Evolutionary conservation across 2,113 vertebrate species (phyloP), one percentile per base, ranked within the genome.

Genomic region (Python bivittatus): DNA sequence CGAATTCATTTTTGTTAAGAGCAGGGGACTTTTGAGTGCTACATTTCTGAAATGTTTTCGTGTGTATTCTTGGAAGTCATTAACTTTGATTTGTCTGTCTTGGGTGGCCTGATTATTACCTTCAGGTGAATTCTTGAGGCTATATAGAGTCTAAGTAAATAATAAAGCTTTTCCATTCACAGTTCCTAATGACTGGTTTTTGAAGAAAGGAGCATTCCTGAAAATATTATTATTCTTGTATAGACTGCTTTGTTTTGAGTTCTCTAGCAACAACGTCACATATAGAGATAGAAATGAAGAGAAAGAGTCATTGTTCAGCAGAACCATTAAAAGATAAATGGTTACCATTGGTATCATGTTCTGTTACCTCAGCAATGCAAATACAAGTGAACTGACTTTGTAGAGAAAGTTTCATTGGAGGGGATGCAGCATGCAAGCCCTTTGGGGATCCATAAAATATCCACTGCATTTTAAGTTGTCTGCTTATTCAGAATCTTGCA

Each of bases 11-110:
- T 64, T 20, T 9, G n/a, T 53, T 54, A 86, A 57, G 44, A 20
- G 33, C 44, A 27, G 29, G n/a, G 91, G 68, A 87, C 1, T 1
- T 56, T 53, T 38, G 17, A 91, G 22, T 54, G 22, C 42, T 38
- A 54, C 17, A 4, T 38, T 91, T 91, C 58, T 23, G 9, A 54
- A 86, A 25, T 53, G 11, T 23, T 48, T 38, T 86, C 42, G 27
- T 56, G n/a, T 64, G 57, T 61, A 91, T 33, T 25, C 9, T 6
- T 64, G 57, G 58, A 86, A 86, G 84, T 68, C 13, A 27, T 86
- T 54, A 64, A n/a, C 29, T 91, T 91, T 64, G 90, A 86, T 86
- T 86, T 86, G 90, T 86, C 83, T 64, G 29, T 64, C 84, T 91
- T 86, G 58, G 58, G 29, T 42, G 57, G 90, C 58, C 29, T 86